Evolutionary conservation across 1,140 invertebrate species (phyloP), one percentile per base, ranked within the genome.

Genomic region (Dysdera silvatica): DNA sequence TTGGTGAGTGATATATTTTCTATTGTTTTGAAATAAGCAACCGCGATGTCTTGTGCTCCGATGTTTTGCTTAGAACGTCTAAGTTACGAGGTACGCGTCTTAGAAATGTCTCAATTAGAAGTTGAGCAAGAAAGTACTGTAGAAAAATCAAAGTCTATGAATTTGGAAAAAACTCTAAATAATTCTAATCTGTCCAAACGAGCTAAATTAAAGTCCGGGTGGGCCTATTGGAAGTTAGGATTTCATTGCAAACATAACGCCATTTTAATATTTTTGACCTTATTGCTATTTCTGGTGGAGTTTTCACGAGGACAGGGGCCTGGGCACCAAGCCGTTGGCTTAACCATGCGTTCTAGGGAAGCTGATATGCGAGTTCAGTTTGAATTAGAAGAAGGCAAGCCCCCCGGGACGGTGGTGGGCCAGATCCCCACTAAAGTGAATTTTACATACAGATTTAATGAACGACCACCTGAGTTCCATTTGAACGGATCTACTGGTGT

Each of bases 371-470:
- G 66, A 47, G 43, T 67, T 12, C 47, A 58, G 20, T 83, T 94
- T 67, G 86, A 91, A 72, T 84, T 94, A 45, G 80, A 82, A 37
- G 91, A 95, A 75, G 89, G 87, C 33, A 83, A 88, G 70, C 86
- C 89, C 14, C 80, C 83, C 53, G 89, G 88, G 18, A 89, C 87
- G 0, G 72, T 85, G 4, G 88, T 93, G 5, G 91, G 91, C 16
- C 81, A 80, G 67, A 93, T 95, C 71, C 90, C 91, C 20, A 87
- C 83, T 5, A 88, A 89, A 74, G 83, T 85, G 4, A 88, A 86
- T 61, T 94, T 93, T 75, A 91, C 67, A 10, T 73, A 73, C 45
- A 82, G 91, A 35, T 94, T 94, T 75, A 94, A 94, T 75, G 91
- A 94, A 73, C 85, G 86, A 12, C 88, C 89, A 0, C 80, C 83